Conservation (phyloP, 2,888 invertebrate species). For the Lithophane socia region DNA sequence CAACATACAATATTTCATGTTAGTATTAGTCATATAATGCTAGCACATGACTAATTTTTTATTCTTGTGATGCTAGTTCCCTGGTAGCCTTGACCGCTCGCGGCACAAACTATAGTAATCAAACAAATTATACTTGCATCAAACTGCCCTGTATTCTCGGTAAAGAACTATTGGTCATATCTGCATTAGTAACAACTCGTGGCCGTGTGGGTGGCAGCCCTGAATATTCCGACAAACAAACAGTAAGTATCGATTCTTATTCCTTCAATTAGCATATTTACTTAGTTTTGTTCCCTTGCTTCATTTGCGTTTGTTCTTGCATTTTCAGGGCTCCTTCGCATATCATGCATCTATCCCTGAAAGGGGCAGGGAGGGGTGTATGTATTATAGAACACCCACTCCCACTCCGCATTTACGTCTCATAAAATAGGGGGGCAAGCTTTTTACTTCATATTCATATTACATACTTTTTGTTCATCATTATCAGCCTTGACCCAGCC, state of each 20-base stretch:
- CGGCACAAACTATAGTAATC: conserved; percentile 8
- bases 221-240: conserved; percentile 15
- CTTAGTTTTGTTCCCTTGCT: not conserved
- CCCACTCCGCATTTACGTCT: not conserved
- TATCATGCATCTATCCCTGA: not conserved
- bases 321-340: not conserved
- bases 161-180: conserved; percentile 10
- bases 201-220: conserved; percentile 16
- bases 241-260: conserved; percentile 27
- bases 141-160: conserved; percentile 2
- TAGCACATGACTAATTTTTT: no score
- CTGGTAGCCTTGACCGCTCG: conserved; percentile 20
- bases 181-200: conserved; percentile 29
- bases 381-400: not conserved
- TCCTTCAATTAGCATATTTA: conserved; percentile 32
- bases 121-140: conserved; percentile 9
- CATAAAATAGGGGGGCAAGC: not conserved
- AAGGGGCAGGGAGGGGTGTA: not conserved
- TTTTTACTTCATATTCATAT: no score
- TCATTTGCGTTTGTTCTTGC: conserved; percentile 11
- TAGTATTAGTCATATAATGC: not conserved
- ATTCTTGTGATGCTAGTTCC: not conserved
- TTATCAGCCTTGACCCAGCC: not conserved
- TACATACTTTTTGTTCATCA: not conserved
- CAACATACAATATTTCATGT: not conserved